Evolutionary conservation across 2,113 vertebrate genomes (phyloP).

Genomic region (Sylvietta virens): DNA sequence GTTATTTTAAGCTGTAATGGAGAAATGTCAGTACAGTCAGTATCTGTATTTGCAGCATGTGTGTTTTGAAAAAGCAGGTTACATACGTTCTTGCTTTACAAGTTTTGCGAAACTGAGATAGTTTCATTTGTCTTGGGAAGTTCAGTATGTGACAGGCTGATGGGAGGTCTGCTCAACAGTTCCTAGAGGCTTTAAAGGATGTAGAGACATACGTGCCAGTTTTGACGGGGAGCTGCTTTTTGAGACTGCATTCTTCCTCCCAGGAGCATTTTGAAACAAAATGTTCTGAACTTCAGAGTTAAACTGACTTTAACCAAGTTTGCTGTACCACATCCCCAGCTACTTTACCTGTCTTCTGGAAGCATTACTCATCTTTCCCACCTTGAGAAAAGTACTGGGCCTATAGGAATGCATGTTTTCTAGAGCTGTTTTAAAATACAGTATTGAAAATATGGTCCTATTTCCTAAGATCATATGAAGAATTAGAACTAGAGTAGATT

Average conservation of each 20-base stretch:
- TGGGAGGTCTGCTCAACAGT: not conserved
- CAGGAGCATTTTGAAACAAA: not conserved
- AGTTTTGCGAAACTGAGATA: not conserved
- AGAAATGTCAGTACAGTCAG: slow-evolving; percentile 54
- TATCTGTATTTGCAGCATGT: slow-evolving; percentile 62
- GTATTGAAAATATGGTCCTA: not conserved
- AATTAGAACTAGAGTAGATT: not conserved
- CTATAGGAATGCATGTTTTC: not conserved
- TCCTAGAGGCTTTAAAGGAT: not conserved
- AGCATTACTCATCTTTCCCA: not conserved
- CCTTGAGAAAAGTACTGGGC: not conserved
- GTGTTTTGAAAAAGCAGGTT: slow-evolving; percentile 47
- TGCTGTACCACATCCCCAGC: not conserved
- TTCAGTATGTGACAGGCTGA: not conserved
- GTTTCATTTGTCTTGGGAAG: slow-evolving; percentile 21
- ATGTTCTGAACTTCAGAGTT: not conserved
- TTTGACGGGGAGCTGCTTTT: not conserved
- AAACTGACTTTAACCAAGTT: not conserved
- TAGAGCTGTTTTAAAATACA: not conserved
- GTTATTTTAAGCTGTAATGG: slow-evolving; percentile 58
- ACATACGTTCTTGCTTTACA: not conserved
- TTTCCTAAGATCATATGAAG: not conserved
- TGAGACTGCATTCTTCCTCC: not conserved
- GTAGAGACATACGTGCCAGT: not conserved
- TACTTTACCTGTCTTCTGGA: not conserved